A percentile compares a stretch with the other conserved stretches of the same genome.
These are phyloP conservation scores for Gobio occitaniae DNA, from an alignment of 2,797 vertebrate genomes.

Conservation along the genomic window DNA sequence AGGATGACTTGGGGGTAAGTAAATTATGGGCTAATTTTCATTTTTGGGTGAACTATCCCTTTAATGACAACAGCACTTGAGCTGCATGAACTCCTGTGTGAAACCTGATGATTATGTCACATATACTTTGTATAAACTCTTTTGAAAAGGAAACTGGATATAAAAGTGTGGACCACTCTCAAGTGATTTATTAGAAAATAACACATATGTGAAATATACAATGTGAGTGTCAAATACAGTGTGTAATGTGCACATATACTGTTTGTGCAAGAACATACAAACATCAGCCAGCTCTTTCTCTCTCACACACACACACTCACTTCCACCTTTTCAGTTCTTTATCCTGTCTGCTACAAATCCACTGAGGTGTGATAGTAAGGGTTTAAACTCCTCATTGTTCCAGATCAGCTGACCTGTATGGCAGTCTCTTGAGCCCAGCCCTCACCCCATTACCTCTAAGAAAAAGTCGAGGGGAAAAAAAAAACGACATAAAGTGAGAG, in stretches of 20 bases:
- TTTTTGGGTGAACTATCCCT: no score
- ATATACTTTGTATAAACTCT: no score
- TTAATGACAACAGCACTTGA: not conserved
- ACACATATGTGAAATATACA: not conserved
- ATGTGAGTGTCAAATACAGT: not conserved
- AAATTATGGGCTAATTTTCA: no score
- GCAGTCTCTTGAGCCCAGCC: constrained; percentile 61
- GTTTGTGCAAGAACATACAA: constrained; percentile 15
- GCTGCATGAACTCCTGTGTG: not conserved
- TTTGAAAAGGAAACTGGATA: no score
- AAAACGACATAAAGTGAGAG: constrained; percentile 55
- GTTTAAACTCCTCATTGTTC: constrained; percentile 76
- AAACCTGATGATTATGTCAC: not conserved
- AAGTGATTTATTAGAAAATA: not conserved
- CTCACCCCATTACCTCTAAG: constrained; percentile 73
- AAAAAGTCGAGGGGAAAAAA: constrained; percentile 62
- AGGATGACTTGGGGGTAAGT: no score
- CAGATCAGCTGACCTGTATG: constrained; percentile 73
- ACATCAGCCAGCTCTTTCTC: not conserved
- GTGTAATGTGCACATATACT: not conserved
- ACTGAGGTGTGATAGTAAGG: constrained; percentile 73
- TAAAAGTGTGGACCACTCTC: no score
- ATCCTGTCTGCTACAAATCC: constrained; percentile 65
- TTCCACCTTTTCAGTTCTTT: constrained; percentile 49
- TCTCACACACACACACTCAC: constrained; percentile 42